Evolutionary conservation across 2,113 vertebrate genomes (phyloP).

Genomic region (Ctenodactylus gundi): DNA sequence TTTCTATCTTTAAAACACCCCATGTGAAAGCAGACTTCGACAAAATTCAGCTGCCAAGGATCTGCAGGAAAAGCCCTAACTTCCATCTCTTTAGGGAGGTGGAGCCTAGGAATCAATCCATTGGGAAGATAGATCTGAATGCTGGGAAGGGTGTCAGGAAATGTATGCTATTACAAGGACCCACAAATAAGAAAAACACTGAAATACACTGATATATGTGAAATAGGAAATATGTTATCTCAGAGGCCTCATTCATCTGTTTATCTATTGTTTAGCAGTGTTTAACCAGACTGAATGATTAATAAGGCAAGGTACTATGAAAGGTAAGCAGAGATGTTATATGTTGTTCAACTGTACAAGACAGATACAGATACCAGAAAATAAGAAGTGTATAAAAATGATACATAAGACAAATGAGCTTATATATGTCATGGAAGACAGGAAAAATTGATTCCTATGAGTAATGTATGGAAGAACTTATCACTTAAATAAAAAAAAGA

Average conservation of each 20-base stretch:
- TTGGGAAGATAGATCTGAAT: background rate
- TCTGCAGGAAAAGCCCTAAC: background rate
- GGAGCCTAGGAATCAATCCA: rapidly evolving
- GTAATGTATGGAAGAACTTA: background rate
- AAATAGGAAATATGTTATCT: background rate
- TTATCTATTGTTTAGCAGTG: background rate
- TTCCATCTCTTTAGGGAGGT: background rate
- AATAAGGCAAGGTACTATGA: background rate
- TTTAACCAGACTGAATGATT: background rate
- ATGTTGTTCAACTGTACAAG: background rate
- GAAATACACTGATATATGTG: background rate
- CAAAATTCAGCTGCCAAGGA: background rate
- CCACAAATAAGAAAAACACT: background rate
- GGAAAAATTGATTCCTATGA: background rate
- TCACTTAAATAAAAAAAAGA: background rate
- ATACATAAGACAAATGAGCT: background rate
- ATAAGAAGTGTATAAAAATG: background rate
- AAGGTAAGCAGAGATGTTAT: background rate
- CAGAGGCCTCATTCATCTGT: background rate
- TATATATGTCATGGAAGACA: background rate
- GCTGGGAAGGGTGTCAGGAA: background rate
- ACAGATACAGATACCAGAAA: background rate
- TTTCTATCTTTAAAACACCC: background rate
- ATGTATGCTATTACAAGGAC: background rate
- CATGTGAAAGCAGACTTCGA: background rate